Conservation (phyloP, 2,888 invertebrate species). For the Lasioglossum leucozonium region DNA sequence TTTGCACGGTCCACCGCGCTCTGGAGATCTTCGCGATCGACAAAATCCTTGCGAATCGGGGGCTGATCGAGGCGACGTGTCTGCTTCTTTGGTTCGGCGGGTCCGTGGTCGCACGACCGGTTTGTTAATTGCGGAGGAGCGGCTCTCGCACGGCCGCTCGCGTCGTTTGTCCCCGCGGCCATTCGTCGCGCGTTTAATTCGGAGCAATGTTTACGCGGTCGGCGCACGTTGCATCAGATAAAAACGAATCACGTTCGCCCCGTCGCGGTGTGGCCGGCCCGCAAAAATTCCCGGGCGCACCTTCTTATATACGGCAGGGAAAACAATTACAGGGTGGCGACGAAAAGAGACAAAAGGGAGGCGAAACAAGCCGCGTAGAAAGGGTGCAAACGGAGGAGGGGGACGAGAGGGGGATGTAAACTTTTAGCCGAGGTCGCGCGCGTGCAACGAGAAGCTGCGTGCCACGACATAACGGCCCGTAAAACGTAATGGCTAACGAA, state of each 20-base stretch:
- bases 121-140: slow-evolving; percentile 34
- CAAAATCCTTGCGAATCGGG: neutral
- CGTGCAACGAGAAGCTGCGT: slow-evolving; percentile 37
- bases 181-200: slow-evolving; percentile 52
- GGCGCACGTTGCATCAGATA: slow-evolving; percentile 36
- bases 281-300: slow-evolving; percentile 37
- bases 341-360: slow-evolving; percentile 51
- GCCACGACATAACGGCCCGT: slow-evolving; percentile 67
- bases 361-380: neutral
- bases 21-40: neutral
- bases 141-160: neutral
- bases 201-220: slow-evolving; percentile 37
- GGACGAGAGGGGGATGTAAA: too few relatives aligned
- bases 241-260: slow-evolving; percentile 44
- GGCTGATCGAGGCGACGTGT: neutral
- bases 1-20: neutral
- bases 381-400: neutral
- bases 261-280: neutral
- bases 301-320: slow-evolving; percentile 25
- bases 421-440: slow-evolving; percentile 28
- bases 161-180: slow-evolving; percentile 34
- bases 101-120: neutral
- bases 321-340: slow-evolving; percentile 57
- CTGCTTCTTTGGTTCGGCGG: neutral
- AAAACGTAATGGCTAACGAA: slow-evolving; percentile 74